These are phyloP conservation scores for Luperina nickerlii DNA, from an alignment of 2,888 invertebrate species.

Conservation along the genomic window DNA sequence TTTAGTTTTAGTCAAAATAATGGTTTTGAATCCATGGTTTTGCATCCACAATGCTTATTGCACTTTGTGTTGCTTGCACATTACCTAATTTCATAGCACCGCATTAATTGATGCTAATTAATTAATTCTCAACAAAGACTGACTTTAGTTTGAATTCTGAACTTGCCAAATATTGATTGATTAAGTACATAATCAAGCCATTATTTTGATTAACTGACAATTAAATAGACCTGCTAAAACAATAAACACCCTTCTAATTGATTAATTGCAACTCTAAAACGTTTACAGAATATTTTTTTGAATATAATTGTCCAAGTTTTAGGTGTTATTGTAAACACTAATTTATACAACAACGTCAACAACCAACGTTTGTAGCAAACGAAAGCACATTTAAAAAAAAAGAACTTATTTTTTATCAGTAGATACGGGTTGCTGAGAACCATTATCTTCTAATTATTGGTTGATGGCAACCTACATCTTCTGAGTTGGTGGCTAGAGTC, in stretches of 20 bases:
- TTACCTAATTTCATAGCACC: neutral
- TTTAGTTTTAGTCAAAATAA: conserved; percentile 42
- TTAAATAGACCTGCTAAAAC: neutral
- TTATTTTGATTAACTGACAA: conserved; percentile 41
- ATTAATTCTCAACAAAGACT: conserved; percentile 41
- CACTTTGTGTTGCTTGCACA: conserved; percentile 2
- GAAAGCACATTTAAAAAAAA: neutral
- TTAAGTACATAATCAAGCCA: conserved; percentile 27
- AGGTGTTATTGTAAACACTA: neutral
- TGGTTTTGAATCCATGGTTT: conserved; percentile 18
- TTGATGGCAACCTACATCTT: conserved; percentile 8
- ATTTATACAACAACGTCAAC: neutral
- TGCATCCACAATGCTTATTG: neutral
- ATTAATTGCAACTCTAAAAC: neutral
- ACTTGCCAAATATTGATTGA: conserved; percentile 42
- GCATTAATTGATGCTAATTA: neutral
- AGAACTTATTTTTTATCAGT: neutral
- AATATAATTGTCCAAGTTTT: neutral
- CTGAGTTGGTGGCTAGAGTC: neutral
- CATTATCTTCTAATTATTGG: neutral
- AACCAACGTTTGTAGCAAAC: neutral
- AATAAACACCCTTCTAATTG: neutral
- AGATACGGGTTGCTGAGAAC: conserved; percentile 2
- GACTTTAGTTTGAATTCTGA: conserved; percentile 40
- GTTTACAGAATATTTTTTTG: neutral